Evolutionary conservation across 2,113 vertebrate species (phyloP), one percentile per base, ranked within the genome.

Genomic region (Cervus canadensis): DNA sequence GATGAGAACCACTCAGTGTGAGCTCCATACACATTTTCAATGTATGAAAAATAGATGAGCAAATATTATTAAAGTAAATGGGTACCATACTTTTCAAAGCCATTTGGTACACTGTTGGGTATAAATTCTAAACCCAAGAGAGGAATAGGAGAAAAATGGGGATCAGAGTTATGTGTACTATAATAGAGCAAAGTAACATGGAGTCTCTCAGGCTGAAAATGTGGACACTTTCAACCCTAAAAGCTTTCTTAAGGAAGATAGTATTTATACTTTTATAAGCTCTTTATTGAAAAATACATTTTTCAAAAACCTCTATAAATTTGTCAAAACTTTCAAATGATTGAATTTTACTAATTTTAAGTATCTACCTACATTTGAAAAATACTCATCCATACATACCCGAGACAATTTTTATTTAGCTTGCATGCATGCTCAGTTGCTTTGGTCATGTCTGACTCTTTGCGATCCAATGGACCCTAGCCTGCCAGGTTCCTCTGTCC

Each of bases 51-150:
- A 56, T 81, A 5, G 84, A 74, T 57, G 26, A 89, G 86, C n/a
- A 94, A 95, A 87, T 67, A 71, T 67, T 93, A 95, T 59, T 81
- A 62, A 95, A 92, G 45, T 40, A 87, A 96, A 82, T 56, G 43
- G 16, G 33, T 50, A n/a, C 33, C 33, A 36, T 36, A 78, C 13
- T 79, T 92, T 52, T 71, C 60, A 60, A 96, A 93, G 81, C 12
- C 33, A 96, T 81, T 56, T 92, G 88, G 21, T 86, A 84, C 28
- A 50, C 50, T 52, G 17, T 28, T 82, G 52, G 28, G n/a, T 82
- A 96, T 50, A 84, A 84, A 90, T 88, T 88, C 54, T 76, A 92
- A 96, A 95, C 40, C 10, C 88, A 95, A 91, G 43, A 83, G 76
- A 95, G 12, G 17, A 76, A 19, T 16, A 82, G 36, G 60, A 96